Base-by-base conservation (phyloP, 2,113 vertebrate species). In the Pungitius pungitius region DNA sequence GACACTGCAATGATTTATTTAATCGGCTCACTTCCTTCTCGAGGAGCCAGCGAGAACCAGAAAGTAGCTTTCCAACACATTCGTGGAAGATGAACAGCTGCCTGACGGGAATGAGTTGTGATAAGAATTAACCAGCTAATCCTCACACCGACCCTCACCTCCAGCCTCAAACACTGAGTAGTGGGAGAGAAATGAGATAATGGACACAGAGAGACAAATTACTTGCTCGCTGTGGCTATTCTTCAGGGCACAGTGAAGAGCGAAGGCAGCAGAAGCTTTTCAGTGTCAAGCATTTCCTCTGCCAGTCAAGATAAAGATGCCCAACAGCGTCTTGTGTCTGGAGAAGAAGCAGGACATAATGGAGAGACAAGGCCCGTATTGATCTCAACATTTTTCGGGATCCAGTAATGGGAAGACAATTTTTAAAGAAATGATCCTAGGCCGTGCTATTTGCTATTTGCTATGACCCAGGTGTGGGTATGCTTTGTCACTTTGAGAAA, bases 171-270 rank as follows among this genome's bases (percentile, higher is more conserved):
- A 24, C 26, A 3, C 61, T 24, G 10, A 80, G 65, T 22, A 20
- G 27, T 40, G 18, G 4, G 11, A 77, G n/a, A 51, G 67, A 4
- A 63, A 33, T 26, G 11, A 63, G 37, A 70, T 81, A 75, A 81
- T 47, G 65, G 71, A 59, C 55, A 55, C 39, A 69, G 43, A 24
- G 37, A 62, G 0, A 64, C 39, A 43, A 81, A 74, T 66, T 26
- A 56, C 40, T 69, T 60, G 10, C 56, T 56, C 30, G 67, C 11
- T 63, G 51, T 33, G 56, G 61, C 73, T 64, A 13, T 68, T 69
- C 17, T 55, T 58, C 24, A 22, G 68, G 0, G 20, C 12, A 51
- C 7, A 39, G 14, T 24, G 42, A 61, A 49, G 52, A 42, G 40
- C 0, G 26, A 39, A 78, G 30, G 52, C 39, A 73, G 24, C 57